phyloP scores from a whole-genome alignment of 1,140 invertebrate species.

The Linepithema humile region DNA sequence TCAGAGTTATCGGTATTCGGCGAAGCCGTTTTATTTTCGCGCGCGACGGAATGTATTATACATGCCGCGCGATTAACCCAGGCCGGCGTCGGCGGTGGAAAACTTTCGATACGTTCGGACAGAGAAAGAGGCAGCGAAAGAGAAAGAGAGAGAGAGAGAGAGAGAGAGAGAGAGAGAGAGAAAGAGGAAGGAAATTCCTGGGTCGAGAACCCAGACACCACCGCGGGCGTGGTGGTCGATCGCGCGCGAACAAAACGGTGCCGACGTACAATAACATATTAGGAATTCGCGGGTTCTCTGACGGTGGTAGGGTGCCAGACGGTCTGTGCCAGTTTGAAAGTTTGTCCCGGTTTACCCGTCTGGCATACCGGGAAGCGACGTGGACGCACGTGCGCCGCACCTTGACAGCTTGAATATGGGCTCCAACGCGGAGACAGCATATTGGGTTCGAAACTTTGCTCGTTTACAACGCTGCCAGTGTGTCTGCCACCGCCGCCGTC shows the following conservation, averaged over 20 bases:
- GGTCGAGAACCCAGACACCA: slow-evolving; percentile 35
- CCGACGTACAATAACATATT: slow-evolving; percentile 68
- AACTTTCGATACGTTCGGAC: slow-evolving; percentile 33
- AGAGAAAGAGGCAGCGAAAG: no score
- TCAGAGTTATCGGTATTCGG: neutral
- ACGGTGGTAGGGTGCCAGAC: slow-evolving; percentile 76
- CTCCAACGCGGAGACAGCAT: slow-evolving; percentile 71
- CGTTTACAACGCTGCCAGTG: slow-evolving; percentile 73
- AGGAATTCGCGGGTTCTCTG: slow-evolving; percentile 68
- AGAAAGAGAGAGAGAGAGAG: no score
- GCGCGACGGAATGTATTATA: neutral
- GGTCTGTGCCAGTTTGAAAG: slow-evolving; percentile 82
- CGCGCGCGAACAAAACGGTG: slow-evolving; percentile 65
- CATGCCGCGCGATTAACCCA: neutral
- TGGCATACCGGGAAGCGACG: slow-evolving; percentile 71
- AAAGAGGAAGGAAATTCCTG: slow-evolving; percentile 60
- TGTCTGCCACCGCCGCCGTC: slow-evolving; percentile 57
- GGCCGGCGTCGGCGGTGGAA: neutral
- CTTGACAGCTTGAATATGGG: slow-evolving; percentile 77
- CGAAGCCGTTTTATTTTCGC: neutral
- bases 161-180: no score
- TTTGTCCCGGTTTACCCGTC: slow-evolving; percentile 82
- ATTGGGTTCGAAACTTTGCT: slow-evolving; percentile 78
- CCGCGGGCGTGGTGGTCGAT: slow-evolving; percentile 54
- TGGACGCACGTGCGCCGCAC: slow-evolving; percentile 68